These are phyloP conservation scores for Lophius piscatorius DNA, from an alignment of 2,113 vertebrate species.

Conservation along the genomic window DNA sequence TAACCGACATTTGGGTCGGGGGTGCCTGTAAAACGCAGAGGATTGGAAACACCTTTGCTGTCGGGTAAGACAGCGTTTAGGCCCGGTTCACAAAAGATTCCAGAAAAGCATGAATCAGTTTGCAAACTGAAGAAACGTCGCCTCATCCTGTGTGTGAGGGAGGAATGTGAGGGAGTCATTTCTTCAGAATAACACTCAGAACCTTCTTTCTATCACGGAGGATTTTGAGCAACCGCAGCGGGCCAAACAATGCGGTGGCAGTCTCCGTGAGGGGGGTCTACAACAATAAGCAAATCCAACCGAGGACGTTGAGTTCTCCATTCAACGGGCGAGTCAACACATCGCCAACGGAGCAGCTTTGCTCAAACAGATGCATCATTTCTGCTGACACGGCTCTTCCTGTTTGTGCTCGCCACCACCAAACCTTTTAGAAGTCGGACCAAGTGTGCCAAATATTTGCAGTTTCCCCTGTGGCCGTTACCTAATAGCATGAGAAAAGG, in stretches of 20 bases:
- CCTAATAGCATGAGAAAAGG: constrained; percentile 77
- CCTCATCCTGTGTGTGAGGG: constrained; percentile 56
- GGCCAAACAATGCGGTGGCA: constrained; percentile 37
- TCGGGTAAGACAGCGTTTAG: too few species aligned
- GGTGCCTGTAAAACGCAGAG: too few species aligned
- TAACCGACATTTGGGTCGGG: too few species aligned
- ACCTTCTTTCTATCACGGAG: constrained; percentile 37
- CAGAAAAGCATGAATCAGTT: constrained; percentile 64
- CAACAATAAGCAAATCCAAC: constrained; percentile 53
- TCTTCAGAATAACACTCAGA: constrained; percentile 46
- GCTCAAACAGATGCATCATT: constrained; percentile 46
- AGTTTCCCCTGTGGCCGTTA: constrained; percentile 71
- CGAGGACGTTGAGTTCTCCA: constrained; percentile 40
- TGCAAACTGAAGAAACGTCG: constrained; percentile 62
- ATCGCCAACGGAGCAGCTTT: constrained; percentile 16
- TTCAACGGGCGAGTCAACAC: constrained; percentile 44
- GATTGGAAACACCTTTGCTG: too few species aligned
- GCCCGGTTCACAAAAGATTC: constrained; percentile 55
- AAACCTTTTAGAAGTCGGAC: constrained; percentile 57
- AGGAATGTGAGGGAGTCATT: constrained; percentile 33
- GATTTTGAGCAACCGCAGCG: constrained; percentile 50
- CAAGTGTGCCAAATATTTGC: constrained; percentile 72
- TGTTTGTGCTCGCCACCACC: constrained; percentile 61
- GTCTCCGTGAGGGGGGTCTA: constrained; percentile 34
- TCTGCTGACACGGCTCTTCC: constrained; percentile 61